Evolutionary conservation across 2,113 vertebrate genomes (phyloP).

Genomic region (Callipepla squamata): DNA sequence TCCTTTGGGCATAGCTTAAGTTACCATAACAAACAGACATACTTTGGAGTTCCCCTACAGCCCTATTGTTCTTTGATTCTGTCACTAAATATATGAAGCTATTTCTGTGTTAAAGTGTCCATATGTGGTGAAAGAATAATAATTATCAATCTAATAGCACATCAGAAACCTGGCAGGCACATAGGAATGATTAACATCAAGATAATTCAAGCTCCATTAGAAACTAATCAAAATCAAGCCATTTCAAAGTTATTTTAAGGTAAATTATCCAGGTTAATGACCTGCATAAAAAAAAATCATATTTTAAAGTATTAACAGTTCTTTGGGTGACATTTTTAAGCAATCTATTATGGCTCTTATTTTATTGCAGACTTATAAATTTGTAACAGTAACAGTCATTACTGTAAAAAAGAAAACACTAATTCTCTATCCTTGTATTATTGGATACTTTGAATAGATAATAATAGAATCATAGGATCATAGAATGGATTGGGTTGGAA

Average conservation of each 20-base stretch:
- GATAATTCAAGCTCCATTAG: constrained; percentile 14
- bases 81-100: background rate
- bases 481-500: too few relatives aligned
- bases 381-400: background rate
- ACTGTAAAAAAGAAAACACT: background rate
- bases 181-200: constrained; percentile 20
- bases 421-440: background rate
- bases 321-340: constrained; percentile 14
- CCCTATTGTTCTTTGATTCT: background rate
- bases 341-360: background rate
- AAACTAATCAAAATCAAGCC: constrained; percentile 47
- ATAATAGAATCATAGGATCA: background rate
- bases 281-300: constrained; percentile 52
- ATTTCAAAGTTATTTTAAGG: constrained; percentile 52
- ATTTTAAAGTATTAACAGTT: constrained; percentile 13
- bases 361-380: background rate
- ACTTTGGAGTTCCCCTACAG: background rate
- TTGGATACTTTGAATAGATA: background rate
- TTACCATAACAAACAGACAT: background rate
- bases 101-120: background rate
- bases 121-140: background rate
- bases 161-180: background rate
- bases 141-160: background rate
- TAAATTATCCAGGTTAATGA: constrained; percentile 49
- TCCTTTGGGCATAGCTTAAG: background rate